Base-by-base conservation (phyloP, 2,888 invertebrate species). In the Hemicrepidius hirtus region DNA sequence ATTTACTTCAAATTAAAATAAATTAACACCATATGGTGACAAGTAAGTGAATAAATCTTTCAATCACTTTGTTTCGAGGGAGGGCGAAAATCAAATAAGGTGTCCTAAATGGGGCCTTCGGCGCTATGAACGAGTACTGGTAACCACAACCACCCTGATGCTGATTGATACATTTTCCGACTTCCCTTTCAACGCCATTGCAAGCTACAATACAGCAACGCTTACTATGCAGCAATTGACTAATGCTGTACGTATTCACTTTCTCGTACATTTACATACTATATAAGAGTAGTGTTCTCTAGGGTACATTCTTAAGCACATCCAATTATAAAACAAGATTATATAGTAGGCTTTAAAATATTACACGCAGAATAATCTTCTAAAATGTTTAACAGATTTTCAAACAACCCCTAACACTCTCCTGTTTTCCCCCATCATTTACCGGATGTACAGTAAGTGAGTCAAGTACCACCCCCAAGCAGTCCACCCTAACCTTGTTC, bases 361-460 rank as follows among this genome's bases (percentile, higher is more conserved):
- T 57, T 66, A 41, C 53, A 57, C 55, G 37, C 55, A 13, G 28
- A 55, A 55, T 55, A 55, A 78, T 77, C 80, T 20, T 0, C 37
- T 57, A 57, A 57, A 57, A 78, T 81, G 82, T 83, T 83, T 83
- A 83, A 82, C 81, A 82, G 81, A 82, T 81, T 83, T 82, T 75
- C 77, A 79, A 55, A 35, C 55, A 32, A 18, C 55, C 74, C 75
- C 72, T 65, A 80, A 79, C 79, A 78, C 73, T 75, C 79, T 72
- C 74, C 77, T 75, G 69, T 75, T 77, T 60, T 65, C 73, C 78
- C 77, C 82, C 82, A 81, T 79, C 80, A 77, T 83, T 82, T 80
- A 78, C 80, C 82, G 83, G 84, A 84, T 82, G 82, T 78, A 78
- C 74, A 77, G 81, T 82, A 83, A 84, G 82, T 83, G 82, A 83